Base-by-base conservation (phyloP, 1,140 invertebrate genomes). In the Latrodectus geometricus region DNA sequence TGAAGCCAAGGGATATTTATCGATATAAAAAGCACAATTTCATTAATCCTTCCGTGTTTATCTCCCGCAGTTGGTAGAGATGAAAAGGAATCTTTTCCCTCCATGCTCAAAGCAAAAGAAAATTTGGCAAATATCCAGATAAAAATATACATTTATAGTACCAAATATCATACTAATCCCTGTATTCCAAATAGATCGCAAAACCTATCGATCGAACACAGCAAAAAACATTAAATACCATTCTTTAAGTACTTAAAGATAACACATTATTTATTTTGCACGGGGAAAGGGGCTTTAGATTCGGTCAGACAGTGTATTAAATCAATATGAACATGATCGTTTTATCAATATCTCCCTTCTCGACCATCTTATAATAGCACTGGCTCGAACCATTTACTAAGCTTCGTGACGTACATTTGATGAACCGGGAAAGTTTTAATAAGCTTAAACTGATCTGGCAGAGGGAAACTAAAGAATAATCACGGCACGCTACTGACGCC, bases 241-340 rank as follows among this genome's bases (percentile, higher is more conserved):
- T 70, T 70, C 69, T 23, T 23, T 70, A 70, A 70, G 69, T 70
- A 70, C 69, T 70, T 70, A 70, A 70, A 23, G 69, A n/a, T 23
- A 23, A 23, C 21, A 48, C 69, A 21, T 70, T 70, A 23, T 12
- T 48, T 61, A 61, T 61, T 61, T 61, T 61, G 17, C 17, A 61
- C 11, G 11, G 17, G 17, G 2, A 11, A 17, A 61, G 54, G 17
- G 17, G 0, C 11, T 17, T 61, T 61, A 2, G 8, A 11, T 2
- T 61, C 17, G 11, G 17, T 11, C 11, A 61, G 54, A 61, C 17
- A 70, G 69, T 14, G 35, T 12, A 14, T 70, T 70, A 12, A 70
- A 70, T 70, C 69, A 48, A 70, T 70, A 48, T 14, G 21, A 20
- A 23, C 35, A 48, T 70, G 69, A 70, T 70, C 20, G 69, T 70